Percentiles rank a stretch among this genome's conserved stretches.
These are phyloP conservation scores for Drosophila vallismaia DNA, from an alignment of 2,888 invertebrate genomes.

Conservation along the genomic window DNA sequence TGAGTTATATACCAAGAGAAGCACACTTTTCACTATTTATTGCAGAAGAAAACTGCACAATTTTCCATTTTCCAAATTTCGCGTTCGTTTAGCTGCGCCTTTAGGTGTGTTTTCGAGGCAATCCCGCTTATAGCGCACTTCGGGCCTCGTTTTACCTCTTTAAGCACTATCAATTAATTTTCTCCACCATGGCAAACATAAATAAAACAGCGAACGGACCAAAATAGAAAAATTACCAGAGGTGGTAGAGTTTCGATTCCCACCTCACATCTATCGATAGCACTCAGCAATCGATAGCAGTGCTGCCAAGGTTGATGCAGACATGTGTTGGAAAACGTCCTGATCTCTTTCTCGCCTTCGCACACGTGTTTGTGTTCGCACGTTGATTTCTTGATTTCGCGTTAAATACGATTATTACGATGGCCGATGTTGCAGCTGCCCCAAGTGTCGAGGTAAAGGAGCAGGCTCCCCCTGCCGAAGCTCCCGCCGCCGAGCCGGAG, in stretches of 20 bases:
- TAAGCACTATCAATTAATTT: conserved; percentile 23
- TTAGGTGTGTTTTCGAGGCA: neutral
- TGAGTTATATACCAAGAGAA: conserved; percentile 1
- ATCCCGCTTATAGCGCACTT: conserved; percentile 10
- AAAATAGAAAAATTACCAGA: conserved; percentile 27
- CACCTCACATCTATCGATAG: neutral
- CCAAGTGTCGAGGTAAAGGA: conserved; percentile 40
- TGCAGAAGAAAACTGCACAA: neutral
- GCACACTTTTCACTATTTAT: conserved; percentile 11
- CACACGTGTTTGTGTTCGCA: conserved; percentile 66
- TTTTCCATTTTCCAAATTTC: conserved; percentile 6
- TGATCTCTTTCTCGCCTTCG: conserved; percentile 15
- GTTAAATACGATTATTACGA: conserved; percentile 45
- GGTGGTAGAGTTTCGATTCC: neutral
- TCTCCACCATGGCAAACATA: conserved; percentile 35
- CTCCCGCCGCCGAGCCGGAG: conserved; percentile 35
- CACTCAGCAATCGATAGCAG: neutral
- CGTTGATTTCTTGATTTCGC: conserved; percentile 49
- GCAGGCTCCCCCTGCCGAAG: conserved; percentile 35
- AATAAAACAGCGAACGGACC: conserved; percentile 38
- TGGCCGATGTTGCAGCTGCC: conserved; percentile 78
- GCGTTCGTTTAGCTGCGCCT: conserved; percentile 2
- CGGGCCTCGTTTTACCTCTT: conserved; percentile 7
- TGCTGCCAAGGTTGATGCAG: no score
- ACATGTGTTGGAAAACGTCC: neutral